Base-by-base conservation (phyloP, 2,888 invertebrate species). In the Megastigmus dorsalis region DNA sequence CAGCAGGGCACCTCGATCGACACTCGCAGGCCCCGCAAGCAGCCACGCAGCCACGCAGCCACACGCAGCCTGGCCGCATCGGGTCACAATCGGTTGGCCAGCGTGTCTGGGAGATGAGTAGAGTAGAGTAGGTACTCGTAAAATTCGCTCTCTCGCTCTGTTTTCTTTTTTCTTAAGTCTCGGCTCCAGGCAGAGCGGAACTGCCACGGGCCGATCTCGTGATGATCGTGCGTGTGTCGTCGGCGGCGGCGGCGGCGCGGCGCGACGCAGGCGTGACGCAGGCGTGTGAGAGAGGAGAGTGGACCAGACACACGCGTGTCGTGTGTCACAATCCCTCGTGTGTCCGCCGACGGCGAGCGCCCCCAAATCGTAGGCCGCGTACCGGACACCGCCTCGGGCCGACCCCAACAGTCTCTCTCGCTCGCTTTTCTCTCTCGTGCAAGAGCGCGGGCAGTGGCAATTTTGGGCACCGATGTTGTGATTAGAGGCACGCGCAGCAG, bases 401-500 rank as follows among this genome's bases (percentile, higher is more conserved):
- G 59, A 33, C 67, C 33, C 59, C 69, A 55, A 52, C 57, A n/a
- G 57, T 57, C 38, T 55, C 54, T 69, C 36, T 71, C 23, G 48
- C 52, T 67, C 62, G 60, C 70, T 36, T 59, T 63, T 70, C 20
- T 54, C 55, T 66, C 59, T 28, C 62, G 63, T 50, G 71, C 63
- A 45, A 63, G 48, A 60, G 72, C 67, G 62, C 57, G 36, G n/a
- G 57, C 57, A 26, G 54, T 65, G 66, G 68, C 63, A 67, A 67
- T 66, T 60, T 66, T n/a, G n/a, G 70, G 70, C 63, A 55, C 63
- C 68, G 68, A 50, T 55, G 63, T 60, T 50, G 71, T 59, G 67
- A 67, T 52, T 57, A 80, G 83, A 84, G 85, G 84, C 85, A 86
- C 85, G 86, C 87, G 88, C 87, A 87, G 86, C 87, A 86, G 70